Conservation (phyloP, 2,113 vertebrate genomes). For the Panurus biarmicus region DNA sequence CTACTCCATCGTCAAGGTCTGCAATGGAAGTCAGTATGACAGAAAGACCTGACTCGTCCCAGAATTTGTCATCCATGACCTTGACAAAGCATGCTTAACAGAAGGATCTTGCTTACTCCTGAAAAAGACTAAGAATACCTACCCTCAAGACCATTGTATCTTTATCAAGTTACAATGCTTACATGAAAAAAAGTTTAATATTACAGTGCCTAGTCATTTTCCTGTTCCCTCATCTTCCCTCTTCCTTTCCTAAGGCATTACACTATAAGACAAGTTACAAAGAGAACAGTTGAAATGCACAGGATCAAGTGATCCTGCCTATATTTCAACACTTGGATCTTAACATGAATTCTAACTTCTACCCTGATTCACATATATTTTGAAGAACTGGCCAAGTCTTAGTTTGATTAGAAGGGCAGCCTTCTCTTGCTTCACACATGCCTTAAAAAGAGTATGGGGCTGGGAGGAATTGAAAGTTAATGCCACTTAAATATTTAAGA, state of each 20-base stretch:
- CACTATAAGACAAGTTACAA: background rate
- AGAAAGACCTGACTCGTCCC: background rate
- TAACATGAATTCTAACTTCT: background rate
- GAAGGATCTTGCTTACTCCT: background rate
- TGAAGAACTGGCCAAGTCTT: background rate
- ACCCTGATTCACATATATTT: background rate
- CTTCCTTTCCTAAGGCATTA: background rate
- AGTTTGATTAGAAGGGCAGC: background rate
- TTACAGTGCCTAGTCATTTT: background rate
- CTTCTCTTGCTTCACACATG: background rate
- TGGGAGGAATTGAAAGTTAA: background rate
- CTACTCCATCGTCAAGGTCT: background rate
- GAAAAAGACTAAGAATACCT: background rate
- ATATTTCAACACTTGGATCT: background rate
- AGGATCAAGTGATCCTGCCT: background rate
- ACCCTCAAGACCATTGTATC: background rate
- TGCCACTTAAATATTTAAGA: background rate
- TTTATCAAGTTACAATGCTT: constrained; percentile 11
- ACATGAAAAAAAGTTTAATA: background rate
- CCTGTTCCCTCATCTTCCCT: background rate
- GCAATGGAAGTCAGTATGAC: background rate
- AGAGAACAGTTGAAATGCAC: background rate
- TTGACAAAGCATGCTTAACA: background rate
- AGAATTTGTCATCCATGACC: background rate
- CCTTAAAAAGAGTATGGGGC: background rate